Percentiles rank a stretch among this genome's conserved stretches.
Evolutionary conservation across 2,797 vertebrate species (phyloP).

Genomic region (Acomys russatus): DNA sequence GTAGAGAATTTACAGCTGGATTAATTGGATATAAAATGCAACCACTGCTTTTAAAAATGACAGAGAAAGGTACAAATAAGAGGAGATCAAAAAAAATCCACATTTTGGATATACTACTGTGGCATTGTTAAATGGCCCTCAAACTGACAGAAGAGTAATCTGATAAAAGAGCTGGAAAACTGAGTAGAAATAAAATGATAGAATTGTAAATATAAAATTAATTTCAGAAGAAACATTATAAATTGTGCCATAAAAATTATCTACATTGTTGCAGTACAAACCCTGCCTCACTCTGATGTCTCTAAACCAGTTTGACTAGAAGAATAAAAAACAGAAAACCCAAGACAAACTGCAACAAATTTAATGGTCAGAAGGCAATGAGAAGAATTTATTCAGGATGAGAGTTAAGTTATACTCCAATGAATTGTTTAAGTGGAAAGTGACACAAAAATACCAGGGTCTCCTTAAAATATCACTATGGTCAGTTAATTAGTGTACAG

Average conservation of each 20-base stretch:
- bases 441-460: not conserved
- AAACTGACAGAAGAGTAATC: not conserved
- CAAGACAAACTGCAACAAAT: fast-evolving
- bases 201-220: not conserved
- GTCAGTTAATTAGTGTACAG: not conserved
- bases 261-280: not conserved
- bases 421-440: not conserved
- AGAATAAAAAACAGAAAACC: fast-evolving
- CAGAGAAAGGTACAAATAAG: no score
- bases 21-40: not conserved
- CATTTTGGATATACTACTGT: not conserved
- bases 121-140: no score
- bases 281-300: fast-evolving
- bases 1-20: not conserved
- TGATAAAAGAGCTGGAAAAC: not conserved
- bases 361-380: not conserved
- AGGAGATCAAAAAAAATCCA: fast-evolving
- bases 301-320: not conserved
- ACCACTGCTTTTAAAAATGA: fast-evolving
- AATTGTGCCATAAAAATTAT: not conserved
- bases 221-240: no score
- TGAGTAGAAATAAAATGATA: not conserved
- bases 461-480: not conserved
- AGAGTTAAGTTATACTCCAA: not conserved
- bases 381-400: not conserved